Evolutionary conservation across 2,888 invertebrate species (phyloP).

Genomic region (Penaeus monodon): DNA sequence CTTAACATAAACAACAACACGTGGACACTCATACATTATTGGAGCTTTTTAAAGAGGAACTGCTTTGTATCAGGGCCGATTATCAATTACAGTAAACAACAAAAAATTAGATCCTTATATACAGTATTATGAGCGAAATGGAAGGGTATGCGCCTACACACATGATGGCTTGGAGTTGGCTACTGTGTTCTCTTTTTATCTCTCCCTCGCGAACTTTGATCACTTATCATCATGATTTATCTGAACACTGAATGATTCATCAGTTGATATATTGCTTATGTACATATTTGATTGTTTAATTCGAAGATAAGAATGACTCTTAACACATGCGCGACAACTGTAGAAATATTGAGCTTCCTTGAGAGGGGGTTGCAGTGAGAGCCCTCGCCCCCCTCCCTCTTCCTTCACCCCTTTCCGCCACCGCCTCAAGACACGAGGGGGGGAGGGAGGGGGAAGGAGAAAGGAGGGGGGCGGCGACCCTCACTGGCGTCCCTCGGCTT

Average conservation of each 20-base stretch:
- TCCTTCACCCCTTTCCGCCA: not conserved
- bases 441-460: too few relatives aligned
- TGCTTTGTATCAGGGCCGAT: conserved; percentile 51
- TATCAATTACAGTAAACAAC: conserved; percentile 17
- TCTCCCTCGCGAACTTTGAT: too few relatives aligned
- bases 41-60: conserved; percentile 54
- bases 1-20: conserved; percentile 51
- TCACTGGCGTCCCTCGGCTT: not conserved
- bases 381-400: not conserved
- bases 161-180: not conserved
- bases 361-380: not conserved
- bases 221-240: not conserved
- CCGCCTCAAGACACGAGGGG: too few relatives aligned
- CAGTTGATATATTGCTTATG: conserved; percentile 12
- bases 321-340: not conserved
- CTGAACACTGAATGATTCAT: not conserved
- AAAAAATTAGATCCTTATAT: conserved; percentile 11
- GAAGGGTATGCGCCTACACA: not conserved
- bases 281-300: conserved; percentile 17
- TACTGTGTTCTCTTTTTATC: not conserved
- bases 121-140: conserved; percentile 5
- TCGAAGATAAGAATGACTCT: conserved; percentile 6
- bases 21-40: conserved; percentile 52
- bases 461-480: too few relatives aligned
- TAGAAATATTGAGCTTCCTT: conserved; percentile 6